Evolutionary conservation across 2,888 invertebrate species (phyloP), one percentile per base, ranked within the genome.

Genomic region (Drosophila infuscata): DNA sequence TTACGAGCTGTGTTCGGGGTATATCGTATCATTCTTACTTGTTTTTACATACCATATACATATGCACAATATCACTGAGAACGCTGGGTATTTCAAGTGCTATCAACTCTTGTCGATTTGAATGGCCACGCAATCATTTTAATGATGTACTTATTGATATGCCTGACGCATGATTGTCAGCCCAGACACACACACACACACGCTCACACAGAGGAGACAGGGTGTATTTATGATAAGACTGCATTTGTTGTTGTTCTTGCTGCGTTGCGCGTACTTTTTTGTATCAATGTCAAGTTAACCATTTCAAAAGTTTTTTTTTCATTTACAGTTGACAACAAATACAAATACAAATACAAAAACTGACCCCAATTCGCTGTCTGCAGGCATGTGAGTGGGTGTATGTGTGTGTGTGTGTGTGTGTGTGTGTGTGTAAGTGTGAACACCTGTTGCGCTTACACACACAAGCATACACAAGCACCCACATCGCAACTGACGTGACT

Each of bases 201-300:
- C 12, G 46, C 11, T 20, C 15, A 30, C 3, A 38, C 11, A 51
- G 49, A 17, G 51, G 25, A 25, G 25, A 25, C 25, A 64, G 43
- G 29, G 41, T 76, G 70, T 79, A 56, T 68, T 75, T 77, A 53
- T 82, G 86, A 84, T 84, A 86, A 82, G 79, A 60, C 43, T 74
- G 68, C 72, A 78, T 35, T 74, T 63, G 38, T 53, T 76, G 48
- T 53, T 67, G 32, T 60, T 71, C n/a, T 52, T 57, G 38, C 62
- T 65, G 29, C 49, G 66, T 41, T 66, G 17, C 60, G 54, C 57
- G 38, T 79, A 53, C 59, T 38, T 56, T 59, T 79, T 83, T 60
- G 61, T 78, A 87, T 81, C 86, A 86, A 86, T 86, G 86, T 86
- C 88, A 86, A 88, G 86, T 88, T 86, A 71, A 73, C 68, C 73